Evolutionary conservation across 2,888 invertebrate genomes (phyloP).

Genomic region (Hoplodrina blanda): DNA sequence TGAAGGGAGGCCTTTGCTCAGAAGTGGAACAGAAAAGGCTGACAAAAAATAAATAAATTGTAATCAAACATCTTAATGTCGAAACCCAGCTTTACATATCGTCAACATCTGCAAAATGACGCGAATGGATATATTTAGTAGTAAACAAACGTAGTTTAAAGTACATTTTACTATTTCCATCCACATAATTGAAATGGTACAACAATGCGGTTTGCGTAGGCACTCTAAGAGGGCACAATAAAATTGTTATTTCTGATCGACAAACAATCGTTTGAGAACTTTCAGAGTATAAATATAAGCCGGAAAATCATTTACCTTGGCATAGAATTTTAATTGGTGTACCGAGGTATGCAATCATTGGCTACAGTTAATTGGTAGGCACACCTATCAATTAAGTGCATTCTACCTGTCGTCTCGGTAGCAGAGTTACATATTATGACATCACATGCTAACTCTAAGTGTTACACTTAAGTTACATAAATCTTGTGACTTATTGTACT

Average conservation of each 20-base stretch:
- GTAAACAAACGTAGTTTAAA: slow-evolving; percentile 44
- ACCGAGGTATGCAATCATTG: slow-evolving; percentile 17
- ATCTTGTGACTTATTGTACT: background rate
- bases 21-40: too few relatives aligned
- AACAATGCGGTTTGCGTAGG: slow-evolving; percentile 50
- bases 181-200: slow-evolving; percentile 51
- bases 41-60: background rate
- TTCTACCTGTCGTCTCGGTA: slow-evolving; percentile 29
- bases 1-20: too few relatives aligned
- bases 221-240: slow-evolving; percentile 31
- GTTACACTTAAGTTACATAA: slow-evolving; percentile 15
- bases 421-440: slow-evolving; percentile 38
- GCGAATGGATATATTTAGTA: slow-evolving; percentile 40
- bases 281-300: slow-evolving; percentile 20
- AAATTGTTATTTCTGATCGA: slow-evolving; percentile 35
- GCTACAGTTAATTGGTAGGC: slow-evolving; percentile 21
- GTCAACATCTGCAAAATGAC: slow-evolving; percentile 34
- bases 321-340: background rate
- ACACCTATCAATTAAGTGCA: slow-evolving; percentile 42
- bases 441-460: slow-evolving; percentile 14
- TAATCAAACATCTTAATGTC: slow-evolving; percentile 20
- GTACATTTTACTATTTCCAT: slow-evolving; percentile 47
- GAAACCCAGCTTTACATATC: slow-evolving; percentile 20
- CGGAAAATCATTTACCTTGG: slow-evolving; percentile 30
- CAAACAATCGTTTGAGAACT: slow-evolving; percentile 13